Percentiles rank a stretch among this genome's conserved stretches.
Evolutionary conservation across 1,140 invertebrate genomes (phyloP).

Genomic region (Zophobas morio): DNA sequence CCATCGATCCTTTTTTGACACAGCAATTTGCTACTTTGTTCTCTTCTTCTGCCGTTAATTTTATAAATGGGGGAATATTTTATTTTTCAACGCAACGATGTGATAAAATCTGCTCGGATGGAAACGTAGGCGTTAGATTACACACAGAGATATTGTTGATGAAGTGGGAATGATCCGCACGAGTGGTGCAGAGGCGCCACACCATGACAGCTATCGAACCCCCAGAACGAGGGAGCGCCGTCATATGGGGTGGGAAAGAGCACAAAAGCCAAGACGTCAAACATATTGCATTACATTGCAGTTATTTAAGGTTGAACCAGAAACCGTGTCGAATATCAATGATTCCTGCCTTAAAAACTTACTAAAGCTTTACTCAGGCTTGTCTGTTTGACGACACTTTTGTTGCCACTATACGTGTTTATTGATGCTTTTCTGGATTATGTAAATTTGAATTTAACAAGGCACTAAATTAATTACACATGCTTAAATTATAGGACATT

Average conservation of each 20-base stretch:
- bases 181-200: constrained; percentile 51
- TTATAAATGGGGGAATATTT: constrained; percentile 19
- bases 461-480: background rate
- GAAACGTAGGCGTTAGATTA: constrained; percentile 43
- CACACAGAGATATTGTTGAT: constrained; percentile 46
- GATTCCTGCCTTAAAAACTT: background rate
- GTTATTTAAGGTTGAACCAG: constrained; percentile 33
- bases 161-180: constrained; percentile 51
- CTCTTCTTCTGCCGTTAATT: background rate
- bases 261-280: constrained; percentile 53
- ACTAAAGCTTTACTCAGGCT: too few species aligned
- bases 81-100: constrained; percentile 10
- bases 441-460: too few species aligned
- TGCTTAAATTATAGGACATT: background rate
- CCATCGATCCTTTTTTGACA: constrained; percentile 8
- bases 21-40: background rate
- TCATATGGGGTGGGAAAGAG: constrained; percentile 13
- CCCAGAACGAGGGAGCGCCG: constrained; percentile 24
- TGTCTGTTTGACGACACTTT: background rate
- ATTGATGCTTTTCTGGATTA: too few species aligned
- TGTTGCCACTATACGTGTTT: background rate
- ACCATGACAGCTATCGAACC: constrained; percentile 47
- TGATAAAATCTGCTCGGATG: constrained; percentile 34
- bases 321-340: constrained; percentile 49
- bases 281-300: constrained; percentile 54